phyloP scores from a whole-genome alignment of 2,797 vertebrate species.

The Artibeus jamaicensis region DNA sequence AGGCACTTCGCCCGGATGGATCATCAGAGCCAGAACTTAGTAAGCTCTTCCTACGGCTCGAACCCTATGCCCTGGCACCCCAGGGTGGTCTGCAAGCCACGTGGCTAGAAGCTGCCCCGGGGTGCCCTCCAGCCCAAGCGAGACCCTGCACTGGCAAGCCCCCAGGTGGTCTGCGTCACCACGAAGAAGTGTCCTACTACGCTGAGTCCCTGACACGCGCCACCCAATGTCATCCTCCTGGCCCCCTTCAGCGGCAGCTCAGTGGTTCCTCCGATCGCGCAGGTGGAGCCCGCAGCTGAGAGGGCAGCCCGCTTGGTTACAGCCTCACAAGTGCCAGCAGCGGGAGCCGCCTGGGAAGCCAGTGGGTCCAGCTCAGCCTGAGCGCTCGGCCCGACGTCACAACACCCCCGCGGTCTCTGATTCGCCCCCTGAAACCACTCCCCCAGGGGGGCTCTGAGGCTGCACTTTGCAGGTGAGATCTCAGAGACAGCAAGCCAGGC shows the following conservation, averaged over 20 bases:
- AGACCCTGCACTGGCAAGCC: not conserved
- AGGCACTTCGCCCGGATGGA: not conserved
- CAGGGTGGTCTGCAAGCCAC: not conserved
- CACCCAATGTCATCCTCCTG: not conserved
- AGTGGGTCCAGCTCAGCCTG: not conserved
- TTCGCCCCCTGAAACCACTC: no score
- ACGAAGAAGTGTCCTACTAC: rapidly evolving
- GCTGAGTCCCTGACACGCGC: not conserved
- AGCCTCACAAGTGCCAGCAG: not conserved
- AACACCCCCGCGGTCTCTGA: not conserved
- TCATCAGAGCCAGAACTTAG: not conserved
- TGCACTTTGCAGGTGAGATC: not conserved
- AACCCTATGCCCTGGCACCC: not conserved
- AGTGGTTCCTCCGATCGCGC: not conserved
- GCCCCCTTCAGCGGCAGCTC: not conserved
- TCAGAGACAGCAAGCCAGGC: not conserved
- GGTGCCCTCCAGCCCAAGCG: not conserved
- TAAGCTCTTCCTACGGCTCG: not conserved
- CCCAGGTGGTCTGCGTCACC: not conserved
- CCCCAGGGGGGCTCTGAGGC: not conserved
- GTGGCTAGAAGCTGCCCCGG: not conserved
- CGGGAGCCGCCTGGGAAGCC: not conserved
- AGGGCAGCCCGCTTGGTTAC: not conserved
- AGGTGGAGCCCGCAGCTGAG: not conserved
- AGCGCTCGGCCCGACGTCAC: not conserved